phyloP scores from a whole-genome alignment of 2,797 vertebrate species.

The Acridotheres tristis region DNA sequence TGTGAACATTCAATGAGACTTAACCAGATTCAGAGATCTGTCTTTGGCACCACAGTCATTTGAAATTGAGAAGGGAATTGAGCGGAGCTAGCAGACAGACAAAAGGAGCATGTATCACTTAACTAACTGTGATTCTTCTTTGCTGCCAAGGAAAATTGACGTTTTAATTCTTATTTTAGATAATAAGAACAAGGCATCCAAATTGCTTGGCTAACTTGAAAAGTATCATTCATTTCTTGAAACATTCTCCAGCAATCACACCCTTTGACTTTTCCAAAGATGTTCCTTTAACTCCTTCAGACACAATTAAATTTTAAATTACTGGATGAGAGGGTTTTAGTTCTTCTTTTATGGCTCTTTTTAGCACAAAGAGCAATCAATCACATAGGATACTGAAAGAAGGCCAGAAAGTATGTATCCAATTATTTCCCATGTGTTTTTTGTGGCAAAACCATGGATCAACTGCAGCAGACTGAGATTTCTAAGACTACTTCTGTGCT shows the following conservation, averaged over 20 bases:
- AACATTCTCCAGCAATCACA: not conserved
- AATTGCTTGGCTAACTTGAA: constrained; percentile 27
- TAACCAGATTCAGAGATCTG: not conserved
- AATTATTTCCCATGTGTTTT: not conserved
- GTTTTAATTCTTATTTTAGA: not conserved
- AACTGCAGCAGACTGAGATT: not conserved
- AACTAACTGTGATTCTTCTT: not conserved
- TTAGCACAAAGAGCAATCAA: not conserved
- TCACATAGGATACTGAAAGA: not conserved
- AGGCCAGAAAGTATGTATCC: not conserved
- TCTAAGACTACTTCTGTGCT: not conserved
- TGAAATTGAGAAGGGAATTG: not conserved
- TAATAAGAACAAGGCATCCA: not conserved
- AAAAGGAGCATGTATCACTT: not conserved
- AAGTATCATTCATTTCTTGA: not conserved
- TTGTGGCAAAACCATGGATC: not conserved
- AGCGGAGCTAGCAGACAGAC: not conserved
- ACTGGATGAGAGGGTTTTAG: not conserved
- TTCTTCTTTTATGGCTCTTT: not conserved
- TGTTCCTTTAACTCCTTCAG: not conserved
- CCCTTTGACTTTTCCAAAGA: not conserved
- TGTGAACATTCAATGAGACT: not conserved
- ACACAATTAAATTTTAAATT: not conserved
- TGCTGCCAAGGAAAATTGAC: not conserved
- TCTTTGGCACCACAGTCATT: not conserved